Evolutionary conservation across 64 coral and sea anemone genomes (phyloP), one percentile per base, ranked within the genome.

Genomic region (Montipora foliosa): DNA sequence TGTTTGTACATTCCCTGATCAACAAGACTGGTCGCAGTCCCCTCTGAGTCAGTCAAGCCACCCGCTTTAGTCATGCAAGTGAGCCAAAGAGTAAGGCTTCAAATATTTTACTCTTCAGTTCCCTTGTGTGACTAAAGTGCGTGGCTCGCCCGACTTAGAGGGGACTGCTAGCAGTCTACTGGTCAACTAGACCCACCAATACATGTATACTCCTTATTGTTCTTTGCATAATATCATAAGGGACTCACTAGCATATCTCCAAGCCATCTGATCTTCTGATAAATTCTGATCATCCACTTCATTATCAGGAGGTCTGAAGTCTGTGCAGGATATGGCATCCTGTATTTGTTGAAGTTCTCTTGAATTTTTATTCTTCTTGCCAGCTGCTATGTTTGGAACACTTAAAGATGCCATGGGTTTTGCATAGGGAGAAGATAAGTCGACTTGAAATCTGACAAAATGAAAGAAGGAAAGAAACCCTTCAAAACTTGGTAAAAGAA

Each of bases 171-270:
- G 29, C 53, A 29, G 10, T 57, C 10, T 11, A 6, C 53, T 57
- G 6, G 5, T 57, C 53, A 57, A 6, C 0, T 57, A 11, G 53
- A 57, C 53, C 53, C 53, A 57, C 0, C 53, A 57, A 57, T 57
- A 8, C 29, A 29, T 57, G 53, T 57, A 8, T 11, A 57, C 5
- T 11, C 10, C 53, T 57, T 57, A 1, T 29, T 29, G 1, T 1
- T 57, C 53, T 57, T 57, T 11, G 11, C 7, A 69, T 5, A 5
- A 10, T 4, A 75, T 75, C 8, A 75, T 76, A 16, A 49, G 5
- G 9, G 12, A 6, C 74, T 75, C 75, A 98, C 96, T 87, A 57
- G 88, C 16, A 69, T 98, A 98, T 94, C 96, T 94, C 83, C 90
- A 70, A 3, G 87, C 89, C 71, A 98, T 84, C 47, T 92, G 75